These are phyloP conservation scores for Gortyna flavago DNA, from an alignment of 2,888 invertebrate species.

Conservation along the genomic window DNA sequence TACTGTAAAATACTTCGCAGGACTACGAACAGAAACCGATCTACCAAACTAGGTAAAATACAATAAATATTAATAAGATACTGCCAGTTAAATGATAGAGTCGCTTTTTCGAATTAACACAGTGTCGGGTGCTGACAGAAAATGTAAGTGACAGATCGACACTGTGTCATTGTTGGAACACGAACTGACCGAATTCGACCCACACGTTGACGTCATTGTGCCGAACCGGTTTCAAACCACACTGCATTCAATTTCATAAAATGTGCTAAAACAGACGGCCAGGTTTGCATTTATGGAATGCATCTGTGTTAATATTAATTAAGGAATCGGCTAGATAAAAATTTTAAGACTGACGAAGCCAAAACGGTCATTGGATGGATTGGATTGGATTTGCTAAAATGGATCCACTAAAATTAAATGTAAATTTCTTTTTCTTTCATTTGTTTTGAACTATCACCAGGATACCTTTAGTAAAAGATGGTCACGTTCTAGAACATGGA, in stretches of 20 bases:
- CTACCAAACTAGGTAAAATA: slow-evolving; percentile 44
- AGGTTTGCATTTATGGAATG: slow-evolving; percentile 10
- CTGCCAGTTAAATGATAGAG: slow-evolving; percentile 20
- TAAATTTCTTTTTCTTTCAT: too few species aligned
- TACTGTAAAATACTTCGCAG: slow-evolving; percentile 3
- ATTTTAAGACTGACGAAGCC: background rate
- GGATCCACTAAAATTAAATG: background rate
- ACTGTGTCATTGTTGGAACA: slow-evolving; percentile 61
- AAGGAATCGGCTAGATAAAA: background rate
- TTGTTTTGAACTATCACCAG: background rate
- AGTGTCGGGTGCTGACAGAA: slow-evolving; percentile 32
- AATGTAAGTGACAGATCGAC: slow-evolving; percentile 42
- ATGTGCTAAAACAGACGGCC: slow-evolving; percentile 35
- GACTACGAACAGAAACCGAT: slow-evolving; percentile 12
- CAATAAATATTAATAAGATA: slow-evolving; percentile 44
- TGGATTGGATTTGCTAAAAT: background rate
- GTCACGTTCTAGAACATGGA: background rate
- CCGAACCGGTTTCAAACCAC: slow-evolving; percentile 72
- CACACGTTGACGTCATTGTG: slow-evolving; percentile 75
- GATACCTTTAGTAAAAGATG: background rate
- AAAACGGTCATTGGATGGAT: background rate
- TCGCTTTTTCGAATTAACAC: slow-evolving; percentile 38
- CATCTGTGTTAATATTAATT: slow-evolving; percentile 8
- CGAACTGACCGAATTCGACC: slow-evolving; percentile 59
- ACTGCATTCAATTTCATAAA: slow-evolving; percentile 61